Percentiles rank a stretch among this genome's conserved stretches.
Conservation (phyloP, 2,113 vertebrate genomes). For the Clarias macrocephalus region DNA sequence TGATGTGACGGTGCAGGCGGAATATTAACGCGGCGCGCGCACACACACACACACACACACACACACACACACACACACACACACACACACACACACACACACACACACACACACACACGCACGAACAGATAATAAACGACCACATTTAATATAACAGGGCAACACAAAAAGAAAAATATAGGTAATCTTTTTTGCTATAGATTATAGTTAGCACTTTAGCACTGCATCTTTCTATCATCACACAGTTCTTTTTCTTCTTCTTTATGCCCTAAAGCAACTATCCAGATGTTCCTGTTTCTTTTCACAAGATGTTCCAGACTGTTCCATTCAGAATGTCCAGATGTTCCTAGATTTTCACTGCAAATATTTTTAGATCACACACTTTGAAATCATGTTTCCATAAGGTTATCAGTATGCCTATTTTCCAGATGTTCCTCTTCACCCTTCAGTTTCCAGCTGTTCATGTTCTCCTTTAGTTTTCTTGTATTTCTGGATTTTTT, state of each 20-base stretch:
- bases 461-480: too few relatives aligned
- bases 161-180: neutral
- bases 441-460: too few relatives aligned
- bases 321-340: neutral
- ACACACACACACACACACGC: neutral
- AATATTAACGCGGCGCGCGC: neutral
- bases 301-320: too few relatives aligned
- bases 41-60: slow-evolving; percentile 1
- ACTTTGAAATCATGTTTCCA: neutral
- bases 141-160: neutral
- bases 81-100: slow-evolving; percentile 10
- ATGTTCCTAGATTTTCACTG: neutral
- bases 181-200: too few relatives aligned
- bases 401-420: neutral
- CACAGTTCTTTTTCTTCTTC: neutral
- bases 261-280: neutral
- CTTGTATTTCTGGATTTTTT: neutral
- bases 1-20: neutral
- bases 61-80: slow-evolving; percentile 13
- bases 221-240: neutral
- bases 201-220: neutral
- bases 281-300: neutral
- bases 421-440: neutral
- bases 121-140: neutral
- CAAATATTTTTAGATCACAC: too few relatives aligned